Percentiles rank a stretch among this genome's conserved stretches.
These are phyloP conservation scores for Polypterus senegalus DNA, from an alignment of 2,113 vertebrate genomes.

Conservation along the genomic window DNA sequence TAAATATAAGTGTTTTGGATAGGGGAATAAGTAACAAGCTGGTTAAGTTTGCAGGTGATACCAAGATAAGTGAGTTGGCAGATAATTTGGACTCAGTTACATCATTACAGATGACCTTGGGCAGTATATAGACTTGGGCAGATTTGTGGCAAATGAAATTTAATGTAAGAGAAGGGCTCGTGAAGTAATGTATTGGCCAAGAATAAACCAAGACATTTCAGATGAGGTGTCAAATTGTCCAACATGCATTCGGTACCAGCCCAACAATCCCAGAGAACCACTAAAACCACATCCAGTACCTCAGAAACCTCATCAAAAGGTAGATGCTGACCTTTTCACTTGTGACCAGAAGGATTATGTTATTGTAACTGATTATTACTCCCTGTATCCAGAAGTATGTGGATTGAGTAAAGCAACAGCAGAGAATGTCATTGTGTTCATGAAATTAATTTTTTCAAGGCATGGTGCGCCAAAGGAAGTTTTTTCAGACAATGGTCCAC, in stretches of 20 bases:
- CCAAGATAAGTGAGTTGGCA: too few relatives aligned
- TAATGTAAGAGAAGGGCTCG: neutral
- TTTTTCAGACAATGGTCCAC: constrained; percentile 10
- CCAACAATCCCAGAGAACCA: neutral
- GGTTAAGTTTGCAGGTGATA: too few relatives aligned
- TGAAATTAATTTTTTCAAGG: constrained; percentile 12
- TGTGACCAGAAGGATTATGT: constrained; percentile 9
- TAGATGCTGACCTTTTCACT: constrained; percentile 9
- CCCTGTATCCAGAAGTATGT: constrained; percentile 9
- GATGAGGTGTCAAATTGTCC: neutral
- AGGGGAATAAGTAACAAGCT: too few relatives aligned
- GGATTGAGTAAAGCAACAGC: constrained; percentile 14
- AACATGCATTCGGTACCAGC: neutral
- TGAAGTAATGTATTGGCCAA: neutral
- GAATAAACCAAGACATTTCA: neutral
- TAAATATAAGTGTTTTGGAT: too few relatives aligned
- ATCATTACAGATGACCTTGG: too few relatives aligned
- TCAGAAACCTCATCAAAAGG: constrained; percentile 14
- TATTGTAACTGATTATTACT: constrained; percentile 11
- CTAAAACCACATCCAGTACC: neutral
- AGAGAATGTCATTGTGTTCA: constrained; percentile 3
- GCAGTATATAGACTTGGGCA: too few relatives aligned
- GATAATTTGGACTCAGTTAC: too few relatives aligned
- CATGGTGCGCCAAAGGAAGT: constrained; percentile 11
- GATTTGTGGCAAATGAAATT: too few relatives aligned